Percentiles rank a stretch among this genome's conserved stretches.
phyloP scores from a whole-genome alignment of 2,888 invertebrate species.

The Monoplex corrugatus region DNA sequence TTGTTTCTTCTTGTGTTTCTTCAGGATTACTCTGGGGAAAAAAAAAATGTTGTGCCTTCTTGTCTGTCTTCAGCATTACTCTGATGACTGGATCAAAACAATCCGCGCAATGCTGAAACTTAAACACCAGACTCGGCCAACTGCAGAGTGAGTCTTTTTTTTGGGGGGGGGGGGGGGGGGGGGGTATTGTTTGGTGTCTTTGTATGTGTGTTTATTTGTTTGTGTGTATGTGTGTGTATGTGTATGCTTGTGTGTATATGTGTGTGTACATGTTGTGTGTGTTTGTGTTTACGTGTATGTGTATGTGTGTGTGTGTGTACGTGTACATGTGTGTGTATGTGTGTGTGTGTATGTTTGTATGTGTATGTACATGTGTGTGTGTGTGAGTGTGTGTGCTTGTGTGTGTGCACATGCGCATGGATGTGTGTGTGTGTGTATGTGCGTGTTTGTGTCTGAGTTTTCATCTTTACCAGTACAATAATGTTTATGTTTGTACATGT shows the following conservation, averaged over 20 bases:
- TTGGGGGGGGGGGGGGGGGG: background rate
- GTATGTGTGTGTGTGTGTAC: background rate
- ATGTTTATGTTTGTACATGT: too few relatives aligned
- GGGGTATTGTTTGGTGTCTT: background rate
- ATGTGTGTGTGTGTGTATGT: too few relatives aligned
- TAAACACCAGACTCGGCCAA: constrained; percentile 67
- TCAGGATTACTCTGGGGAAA: too few relatives aligned
- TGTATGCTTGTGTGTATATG: background rate
- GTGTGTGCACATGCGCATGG: too few relatives aligned
- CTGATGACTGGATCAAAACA: constrained; percentile 69
- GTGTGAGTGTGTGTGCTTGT: too few relatives aligned
- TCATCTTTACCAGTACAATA: too few relatives aligned
- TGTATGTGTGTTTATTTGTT: too few relatives aligned
- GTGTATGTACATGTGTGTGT: too few relatives aligned
- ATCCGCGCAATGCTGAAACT: constrained; percentile 70
- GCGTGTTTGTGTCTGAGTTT: too few relatives aligned
- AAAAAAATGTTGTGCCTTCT: too few relatives aligned
- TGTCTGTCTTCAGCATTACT: constrained; percentile 69
- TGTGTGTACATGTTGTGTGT: too few relatives aligned
- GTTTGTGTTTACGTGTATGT: background rate
- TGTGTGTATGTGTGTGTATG: background rate
- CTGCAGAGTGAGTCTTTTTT: constrained; percentile 67
- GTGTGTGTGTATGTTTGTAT: background rate
- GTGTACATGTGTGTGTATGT: background rate
- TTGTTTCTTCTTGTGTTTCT: too few relatives aligned